phyloP scores from a whole-genome alignment of 1,140 invertebrate species.

The Euwallacea fornicatus region DNA sequence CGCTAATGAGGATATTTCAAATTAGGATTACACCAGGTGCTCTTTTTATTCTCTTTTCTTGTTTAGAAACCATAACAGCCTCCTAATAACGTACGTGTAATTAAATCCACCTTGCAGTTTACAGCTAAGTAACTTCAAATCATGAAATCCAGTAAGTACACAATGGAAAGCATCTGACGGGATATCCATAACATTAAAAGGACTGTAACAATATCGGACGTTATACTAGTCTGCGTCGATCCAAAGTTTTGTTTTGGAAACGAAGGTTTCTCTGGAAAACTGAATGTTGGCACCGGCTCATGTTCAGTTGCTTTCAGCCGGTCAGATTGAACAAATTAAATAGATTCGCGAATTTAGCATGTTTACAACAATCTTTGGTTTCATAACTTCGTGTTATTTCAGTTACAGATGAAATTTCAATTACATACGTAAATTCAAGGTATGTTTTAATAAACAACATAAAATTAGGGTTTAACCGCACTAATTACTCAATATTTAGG shows the following conservation, averaged over 20 bases:
- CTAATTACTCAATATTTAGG: too few relatives aligned
- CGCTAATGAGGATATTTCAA: slow-evolving; percentile 31
- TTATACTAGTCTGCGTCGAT: slow-evolving; percentile 38
- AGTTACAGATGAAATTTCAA: too few relatives aligned
- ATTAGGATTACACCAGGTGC: slow-evolving; percentile 14
- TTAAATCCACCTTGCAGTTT: slow-evolving; percentile 10
- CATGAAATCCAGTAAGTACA: slow-evolving; percentile 11
- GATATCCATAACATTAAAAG: slow-evolving; percentile 34
- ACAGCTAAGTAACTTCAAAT: not conserved
- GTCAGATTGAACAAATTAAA: slow-evolving; percentile 30
- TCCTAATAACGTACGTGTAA: not conserved
- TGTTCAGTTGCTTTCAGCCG: slow-evolving; percentile 1
- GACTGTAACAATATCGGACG: slow-evolving; percentile 37
- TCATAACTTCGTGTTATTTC: slow-evolving; percentile 1
- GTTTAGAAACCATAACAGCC: not conserved
- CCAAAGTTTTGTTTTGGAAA: slow-evolving; percentile 37
- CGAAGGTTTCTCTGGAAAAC: slow-evolving; percentile 27
- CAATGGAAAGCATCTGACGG: slow-evolving; percentile 23
- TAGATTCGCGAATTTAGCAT: slow-evolving; percentile 28
- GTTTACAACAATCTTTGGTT: slow-evolving; percentile 29
- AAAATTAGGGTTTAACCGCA: too few relatives aligned
- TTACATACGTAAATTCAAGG: too few relatives aligned
- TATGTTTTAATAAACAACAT: too few relatives aligned
- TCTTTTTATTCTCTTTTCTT: not conserved
- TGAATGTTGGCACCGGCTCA: slow-evolving; percentile 17